Base-by-base conservation (phyloP, 2,797 vertebrate genomes). In the Microctenopoma stevenorrisi region DNA sequence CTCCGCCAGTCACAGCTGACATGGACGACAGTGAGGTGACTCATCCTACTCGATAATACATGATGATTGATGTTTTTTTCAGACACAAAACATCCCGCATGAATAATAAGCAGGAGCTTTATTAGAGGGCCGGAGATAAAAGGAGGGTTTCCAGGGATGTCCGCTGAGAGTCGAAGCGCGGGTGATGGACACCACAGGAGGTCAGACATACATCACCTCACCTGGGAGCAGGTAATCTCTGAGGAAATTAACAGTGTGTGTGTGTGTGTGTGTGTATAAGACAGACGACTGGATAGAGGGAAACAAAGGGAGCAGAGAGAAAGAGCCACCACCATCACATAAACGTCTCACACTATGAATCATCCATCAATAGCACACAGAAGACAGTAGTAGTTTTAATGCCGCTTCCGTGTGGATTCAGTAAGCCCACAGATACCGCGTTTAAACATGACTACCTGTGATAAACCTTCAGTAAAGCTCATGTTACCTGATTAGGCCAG, bases 31-130 rank as follows among this genome's bases (percentile, higher is more conserved):
- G 74, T 18, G 76, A 58, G 68, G 76, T 87, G 89, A 86, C 76
- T 86, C 79, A 82, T 82, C 78, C 76, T 69, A 80, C 81, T 84
- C 75, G 78, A 85, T 88, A 87, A 89, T 81, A 84, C 72, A 73
- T 69, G 60, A 74, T 86, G 80, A 88, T 81, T 81, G 80, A 83
- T 88, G 81, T 80, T 86, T 82, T 84, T 62, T 13, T 22, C 22
- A 84, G 73, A 86, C 72, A 72, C 61, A 73, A 88, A 89, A 78
- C 78, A 81, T 72, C 81, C 67, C 67, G 60, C 70, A 64, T 72
- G 77, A 81, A 78, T 88, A 77, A 78, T 70, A 81, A 88, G 67
- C 46, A 54, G 68, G n/a, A 16, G 68, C 51, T 70, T 72, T 51
- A 71, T 72, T 71, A 72, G 63, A 15, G 50, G 56, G 28, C 0